These are phyloP conservation scores for Apotomis turbidana DNA, from an alignment of 2,888 invertebrate species.

Conservation along the genomic window DNA sequence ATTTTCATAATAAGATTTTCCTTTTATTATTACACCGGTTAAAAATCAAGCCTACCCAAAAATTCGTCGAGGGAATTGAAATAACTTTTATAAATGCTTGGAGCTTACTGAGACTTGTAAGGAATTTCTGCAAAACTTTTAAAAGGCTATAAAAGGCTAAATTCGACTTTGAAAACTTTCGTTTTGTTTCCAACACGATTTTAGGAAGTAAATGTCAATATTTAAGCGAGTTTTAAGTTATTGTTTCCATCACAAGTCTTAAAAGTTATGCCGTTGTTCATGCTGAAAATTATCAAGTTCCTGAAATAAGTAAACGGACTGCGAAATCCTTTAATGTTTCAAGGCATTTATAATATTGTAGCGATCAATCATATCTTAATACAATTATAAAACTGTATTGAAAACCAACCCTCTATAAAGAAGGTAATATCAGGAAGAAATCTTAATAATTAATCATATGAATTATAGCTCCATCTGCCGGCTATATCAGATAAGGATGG, in stretches of 20 bases:
- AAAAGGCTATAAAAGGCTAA: conserved; percentile 26
- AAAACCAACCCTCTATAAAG: too few relatives aligned
- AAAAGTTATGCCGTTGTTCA: background rate
- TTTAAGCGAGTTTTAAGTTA: conserved; percentile 18
- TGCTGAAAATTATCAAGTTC: background rate
- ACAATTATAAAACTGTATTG: background rate
- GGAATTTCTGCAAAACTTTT: conserved; percentile 24
- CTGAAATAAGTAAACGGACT: background rate
- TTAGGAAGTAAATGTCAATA: conserved; percentile 15
- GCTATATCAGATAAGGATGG: too few relatives aligned
- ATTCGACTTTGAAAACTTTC: conserved; percentile 24
- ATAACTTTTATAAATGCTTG: conserved; percentile 15
- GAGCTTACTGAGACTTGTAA: conserved; percentile 6
- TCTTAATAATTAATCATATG: too few relatives aligned
- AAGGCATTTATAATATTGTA: background rate
- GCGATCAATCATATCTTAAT: too few relatives aligned
- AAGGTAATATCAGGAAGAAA: too few relatives aligned
- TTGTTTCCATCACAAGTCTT: background rate
- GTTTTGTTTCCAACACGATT: conserved; percentile 20
- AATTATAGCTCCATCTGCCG: too few relatives aligned
- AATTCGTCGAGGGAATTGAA: conserved; percentile 19
- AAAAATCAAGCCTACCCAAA: conserved; percentile 6
- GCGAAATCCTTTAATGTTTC: background rate
- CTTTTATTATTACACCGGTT: conserved; percentile 1
- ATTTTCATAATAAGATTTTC: conserved; percentile 9